Evolutionary conservation across 2,113 vertebrate genomes (phyloP).

Genomic region (Erpornis zantholeuca): DNA sequence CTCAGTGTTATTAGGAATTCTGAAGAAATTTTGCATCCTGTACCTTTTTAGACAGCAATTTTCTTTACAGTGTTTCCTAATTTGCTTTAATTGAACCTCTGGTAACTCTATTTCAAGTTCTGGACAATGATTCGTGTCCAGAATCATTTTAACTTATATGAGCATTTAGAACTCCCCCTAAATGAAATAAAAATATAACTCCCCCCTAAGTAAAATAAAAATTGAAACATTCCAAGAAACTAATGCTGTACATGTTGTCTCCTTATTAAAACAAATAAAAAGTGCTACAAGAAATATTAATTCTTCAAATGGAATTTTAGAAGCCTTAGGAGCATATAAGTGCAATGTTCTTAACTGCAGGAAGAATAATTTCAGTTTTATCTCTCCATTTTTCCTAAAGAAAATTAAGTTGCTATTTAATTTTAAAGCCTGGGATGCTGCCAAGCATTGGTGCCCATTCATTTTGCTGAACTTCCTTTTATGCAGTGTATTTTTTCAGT

Average conservation of each 20-base stretch:
- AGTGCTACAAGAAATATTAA: not conserved
- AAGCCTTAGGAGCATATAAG: not conserved
- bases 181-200: not conserved
- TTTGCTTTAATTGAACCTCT: not conserved
- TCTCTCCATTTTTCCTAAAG: not conserved
- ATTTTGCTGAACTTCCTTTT: constrained; percentile 29
- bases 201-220: not conserved
- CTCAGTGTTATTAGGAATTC: not conserved
- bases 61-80: not conserved
- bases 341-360: not conserved
- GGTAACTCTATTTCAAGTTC: not conserved
- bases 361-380: not conserved
- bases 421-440: constrained; percentile 6
- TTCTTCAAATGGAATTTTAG: not conserved
- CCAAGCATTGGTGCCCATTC: not conserved
- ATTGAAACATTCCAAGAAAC: not conserved
- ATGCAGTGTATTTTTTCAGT: not conserved
- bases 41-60: not conserved
- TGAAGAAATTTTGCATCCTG: not conserved
- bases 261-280: not conserved
- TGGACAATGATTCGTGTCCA: not conserved
- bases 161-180: not conserved
- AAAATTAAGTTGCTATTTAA: not conserved
- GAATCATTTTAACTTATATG: not conserved
- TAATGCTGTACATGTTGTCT: not conserved